Evolutionary conservation across 2,888 invertebrate species (phyloP).

Genomic region (Tolmerus cingulatus): DNA sequence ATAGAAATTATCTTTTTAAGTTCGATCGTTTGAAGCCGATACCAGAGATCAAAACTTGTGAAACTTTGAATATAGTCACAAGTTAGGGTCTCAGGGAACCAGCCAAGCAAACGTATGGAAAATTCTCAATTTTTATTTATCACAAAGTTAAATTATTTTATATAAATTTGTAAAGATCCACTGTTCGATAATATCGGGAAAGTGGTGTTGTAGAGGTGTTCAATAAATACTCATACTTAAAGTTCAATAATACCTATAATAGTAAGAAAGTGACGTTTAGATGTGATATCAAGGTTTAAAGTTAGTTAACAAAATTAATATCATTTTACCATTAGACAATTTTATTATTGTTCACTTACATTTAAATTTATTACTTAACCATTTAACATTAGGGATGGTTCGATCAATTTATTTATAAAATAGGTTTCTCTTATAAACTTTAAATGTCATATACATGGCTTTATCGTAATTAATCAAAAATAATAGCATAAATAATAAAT

Average conservation of each 20-base stretch:
- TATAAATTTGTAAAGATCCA: not conserved
- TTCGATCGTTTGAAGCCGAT: slow-evolving; percentile 62
- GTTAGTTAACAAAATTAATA: not conserved
- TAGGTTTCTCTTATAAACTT: too few species aligned
- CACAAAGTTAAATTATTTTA: not conserved
- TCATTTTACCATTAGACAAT: too few species aligned
- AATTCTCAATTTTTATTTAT: slow-evolving; percentile 48
- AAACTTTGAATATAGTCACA: slow-evolving; percentile 65
- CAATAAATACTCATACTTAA: not conserved
- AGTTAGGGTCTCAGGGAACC: slow-evolving; percentile 66
- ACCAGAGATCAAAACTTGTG: slow-evolving; percentile 66
- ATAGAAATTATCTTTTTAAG: not conserved
- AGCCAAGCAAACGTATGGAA: slow-evolving; percentile 62
- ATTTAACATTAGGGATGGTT: too few species aligned
- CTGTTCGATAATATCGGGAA: not conserved
- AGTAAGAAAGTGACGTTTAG: not conserved
- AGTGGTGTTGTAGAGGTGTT: not conserved
- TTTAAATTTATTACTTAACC: too few species aligned
- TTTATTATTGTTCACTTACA: too few species aligned
- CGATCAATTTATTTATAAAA: too few species aligned
- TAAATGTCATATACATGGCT: too few species aligned
- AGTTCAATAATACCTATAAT: not conserved
- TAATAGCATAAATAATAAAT: too few species aligned
- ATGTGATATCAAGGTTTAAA: not conserved
- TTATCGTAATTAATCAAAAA: too few species aligned